Evolutionary conservation across 2,888 invertebrate species (phyloP).

Genomic region (Trachelus iudaicus): DNA sequence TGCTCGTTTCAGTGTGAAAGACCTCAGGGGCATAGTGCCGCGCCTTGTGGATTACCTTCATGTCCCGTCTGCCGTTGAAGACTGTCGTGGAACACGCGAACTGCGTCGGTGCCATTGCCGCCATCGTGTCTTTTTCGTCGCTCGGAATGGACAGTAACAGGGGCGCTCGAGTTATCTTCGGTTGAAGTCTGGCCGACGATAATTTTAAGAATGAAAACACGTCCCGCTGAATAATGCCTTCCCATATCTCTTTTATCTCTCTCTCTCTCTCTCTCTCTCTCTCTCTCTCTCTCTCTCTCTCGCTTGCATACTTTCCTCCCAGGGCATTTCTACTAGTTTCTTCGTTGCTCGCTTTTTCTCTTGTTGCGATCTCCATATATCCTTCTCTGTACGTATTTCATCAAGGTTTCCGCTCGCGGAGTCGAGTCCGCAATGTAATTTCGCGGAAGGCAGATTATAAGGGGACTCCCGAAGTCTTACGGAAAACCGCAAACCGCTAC

Average conservation of each 20-base stretch:
- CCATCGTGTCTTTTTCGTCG: not conserved
- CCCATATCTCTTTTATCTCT: not conserved
- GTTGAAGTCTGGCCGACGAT: not conserved
- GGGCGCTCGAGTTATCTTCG: not conserved
- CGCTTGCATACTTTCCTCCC: not conserved
- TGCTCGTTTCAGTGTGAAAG: not conserved
- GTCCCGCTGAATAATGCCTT: not conserved
- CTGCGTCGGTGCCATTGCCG: conserved; percentile 3
- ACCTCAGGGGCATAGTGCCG: not conserved
- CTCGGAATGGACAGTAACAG: not conserved
- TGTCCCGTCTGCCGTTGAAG: conserved; percentile 23
- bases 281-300: too few relatives aligned
- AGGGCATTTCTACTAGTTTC: not conserved
- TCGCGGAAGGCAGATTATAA: conserved; percentile 22
- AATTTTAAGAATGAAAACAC: not conserved
- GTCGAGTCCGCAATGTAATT: conserved; percentile 20
- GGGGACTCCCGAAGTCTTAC: conserved; percentile 1
- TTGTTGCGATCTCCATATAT: not conserved
- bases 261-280: too few relatives aligned
- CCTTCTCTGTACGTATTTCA: not conserved
- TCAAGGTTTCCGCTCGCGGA: not conserved
- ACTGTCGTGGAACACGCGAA: conserved; percentile 34
- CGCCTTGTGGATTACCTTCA: not conserved
- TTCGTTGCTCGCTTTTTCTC: not conserved
- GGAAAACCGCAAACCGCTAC: conserved; percentile 20